These are phyloP conservation scores for Nebria brevicollis DNA, from an alignment of 2,888 invertebrate species.

Conservation along the genomic window DNA sequence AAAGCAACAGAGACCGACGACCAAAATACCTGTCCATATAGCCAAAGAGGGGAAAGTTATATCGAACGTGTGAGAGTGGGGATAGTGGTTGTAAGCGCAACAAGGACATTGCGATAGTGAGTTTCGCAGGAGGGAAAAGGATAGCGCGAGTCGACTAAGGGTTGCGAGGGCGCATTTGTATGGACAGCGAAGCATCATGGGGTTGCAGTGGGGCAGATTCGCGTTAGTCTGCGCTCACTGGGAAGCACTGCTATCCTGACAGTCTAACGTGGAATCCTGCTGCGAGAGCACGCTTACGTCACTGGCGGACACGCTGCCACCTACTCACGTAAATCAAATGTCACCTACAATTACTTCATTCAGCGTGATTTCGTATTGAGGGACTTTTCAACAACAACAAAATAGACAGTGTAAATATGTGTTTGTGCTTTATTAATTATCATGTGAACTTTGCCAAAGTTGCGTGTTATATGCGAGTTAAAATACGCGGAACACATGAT, in stretches of 20 bases:
- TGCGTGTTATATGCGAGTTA: slow-evolving; percentile 26
- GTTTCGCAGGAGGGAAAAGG: neutral
- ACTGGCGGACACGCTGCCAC: neutral
- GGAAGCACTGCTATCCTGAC: slow-evolving; percentile 23
- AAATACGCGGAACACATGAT: slow-evolving; percentile 7
- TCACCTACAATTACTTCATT: neutral
- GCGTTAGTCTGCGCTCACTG: slow-evolving; percentile 21
- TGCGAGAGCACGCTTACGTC: slow-evolving; percentile 22
- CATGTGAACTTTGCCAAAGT: slow-evolving; percentile 4
- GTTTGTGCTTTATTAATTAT: neutral
- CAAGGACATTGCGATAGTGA: neutral
- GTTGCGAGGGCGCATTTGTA: slow-evolving; percentile 32
- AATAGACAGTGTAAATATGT: neutral
- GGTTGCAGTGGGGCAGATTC: slow-evolving; percentile 19
- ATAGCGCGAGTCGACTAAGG: slow-evolving; percentile 10
- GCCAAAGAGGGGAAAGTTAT: slow-evolving; percentile 15
- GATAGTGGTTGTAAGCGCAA: neutral
- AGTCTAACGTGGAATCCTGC: slow-evolving; percentile 29
- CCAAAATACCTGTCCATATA: slow-evolving; percentile 34
- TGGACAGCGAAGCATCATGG: slow-evolving; percentile 15
- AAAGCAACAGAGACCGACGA: slow-evolving; percentile 19
- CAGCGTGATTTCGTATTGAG: neutral
- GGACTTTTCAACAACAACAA: neutral
- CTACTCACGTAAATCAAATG: neutral
- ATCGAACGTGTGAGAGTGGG: slow-evolving; percentile 25